Evolutionary conservation across 2,888 invertebrate species (phyloP).

Genomic region (Ochropleura leucogaster): DNA sequence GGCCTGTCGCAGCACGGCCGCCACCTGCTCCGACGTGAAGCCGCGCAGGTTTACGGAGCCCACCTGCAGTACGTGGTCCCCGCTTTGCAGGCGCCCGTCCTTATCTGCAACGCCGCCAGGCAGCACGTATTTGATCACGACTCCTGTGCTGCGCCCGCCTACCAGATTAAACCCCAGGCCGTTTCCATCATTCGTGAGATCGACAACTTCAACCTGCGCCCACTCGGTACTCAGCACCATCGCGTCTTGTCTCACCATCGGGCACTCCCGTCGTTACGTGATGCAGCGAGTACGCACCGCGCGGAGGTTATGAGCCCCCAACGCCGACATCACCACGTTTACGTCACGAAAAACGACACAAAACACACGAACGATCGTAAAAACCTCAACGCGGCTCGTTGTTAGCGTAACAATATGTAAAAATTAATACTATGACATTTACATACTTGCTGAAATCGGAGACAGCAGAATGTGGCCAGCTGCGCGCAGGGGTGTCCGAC

Average conservation of each 20-base stretch:
- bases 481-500: conserved; percentile 78
- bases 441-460: conserved; percentile 89
- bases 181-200: conserved; percentile 98
- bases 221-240: conserved; percentile 99
- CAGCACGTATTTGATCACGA: conserved; percentile 99
- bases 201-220: conserved; percentile 99
- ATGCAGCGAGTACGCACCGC: conserved; percentile 73
- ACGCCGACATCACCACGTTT: conserved; percentile 73
- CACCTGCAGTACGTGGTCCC: conserved; percentile 99
- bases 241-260: conserved; percentile 87
- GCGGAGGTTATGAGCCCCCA: conserved; percentile 83
- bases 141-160: conserved; percentile 99
- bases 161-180: conserved; percentile 99
- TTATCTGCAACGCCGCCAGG: conserved; percentile 99
- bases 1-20: conserved; percentile 92
- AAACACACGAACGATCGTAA: conserved; percentile 65
- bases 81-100: conserved; percentile 98
- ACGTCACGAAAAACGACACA: conserved; percentile 59
- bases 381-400: conserved; percentile 67
- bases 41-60: conserved; percentile 98
- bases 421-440: conserved; percentile 87
- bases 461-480: conserved; percentile 89
- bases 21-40: conserved; percentile 98
- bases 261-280: conserved; percentile 87
- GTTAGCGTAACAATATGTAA: conserved; percentile 76